Conservation (phyloP, 2,888 invertebrate genomes). For the Hypomecis punctinalis region DNA sequence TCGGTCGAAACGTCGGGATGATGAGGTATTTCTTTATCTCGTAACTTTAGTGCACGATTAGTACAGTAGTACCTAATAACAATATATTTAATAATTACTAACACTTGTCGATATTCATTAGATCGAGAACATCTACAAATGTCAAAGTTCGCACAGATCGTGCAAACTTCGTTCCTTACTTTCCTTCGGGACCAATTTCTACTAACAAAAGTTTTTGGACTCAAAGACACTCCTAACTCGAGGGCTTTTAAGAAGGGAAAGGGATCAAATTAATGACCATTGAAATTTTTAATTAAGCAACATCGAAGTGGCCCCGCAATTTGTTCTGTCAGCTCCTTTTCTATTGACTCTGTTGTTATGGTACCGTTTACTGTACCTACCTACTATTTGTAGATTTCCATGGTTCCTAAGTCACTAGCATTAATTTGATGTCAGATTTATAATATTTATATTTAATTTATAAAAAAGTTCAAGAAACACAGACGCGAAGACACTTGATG, state of each 20-base stretch:
- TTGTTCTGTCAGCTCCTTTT: constrained; percentile 5
- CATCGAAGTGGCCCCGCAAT: constrained; percentile 15
- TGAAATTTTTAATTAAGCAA: constrained; percentile 28
- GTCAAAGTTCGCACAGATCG: constrained; percentile 4
- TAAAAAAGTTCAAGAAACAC: too few relatives aligned
- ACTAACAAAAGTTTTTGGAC: constrained; percentile 19
- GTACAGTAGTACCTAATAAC: too few relatives aligned
- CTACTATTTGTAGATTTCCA: not conserved
- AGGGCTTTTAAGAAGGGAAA: constrained; percentile 13
- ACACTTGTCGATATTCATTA: not conserved
- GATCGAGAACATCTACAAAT: constrained; percentile 1
- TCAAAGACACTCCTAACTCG: constrained; percentile 12
- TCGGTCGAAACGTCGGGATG: too few relatives aligned
- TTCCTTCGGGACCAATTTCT: constrained; percentile 3
- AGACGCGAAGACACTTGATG: too few relatives aligned
- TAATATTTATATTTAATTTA: not conserved
- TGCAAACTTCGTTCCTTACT: constrained; percentile 1
- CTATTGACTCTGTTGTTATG: not conserved
- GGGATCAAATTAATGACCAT: constrained; percentile 24
- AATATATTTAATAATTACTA: too few relatives aligned
- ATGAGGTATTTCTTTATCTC: too few relatives aligned
- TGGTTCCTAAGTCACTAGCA: too few relatives aligned
- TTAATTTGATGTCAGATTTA: too few relatives aligned
- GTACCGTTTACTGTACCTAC: not conserved
- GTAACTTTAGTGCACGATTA: too few relatives aligned